Evolutionary conservation across 2,113 vertebrate genomes (phyloP).

Genomic region (Agelaius phoeniceus): DNA sequence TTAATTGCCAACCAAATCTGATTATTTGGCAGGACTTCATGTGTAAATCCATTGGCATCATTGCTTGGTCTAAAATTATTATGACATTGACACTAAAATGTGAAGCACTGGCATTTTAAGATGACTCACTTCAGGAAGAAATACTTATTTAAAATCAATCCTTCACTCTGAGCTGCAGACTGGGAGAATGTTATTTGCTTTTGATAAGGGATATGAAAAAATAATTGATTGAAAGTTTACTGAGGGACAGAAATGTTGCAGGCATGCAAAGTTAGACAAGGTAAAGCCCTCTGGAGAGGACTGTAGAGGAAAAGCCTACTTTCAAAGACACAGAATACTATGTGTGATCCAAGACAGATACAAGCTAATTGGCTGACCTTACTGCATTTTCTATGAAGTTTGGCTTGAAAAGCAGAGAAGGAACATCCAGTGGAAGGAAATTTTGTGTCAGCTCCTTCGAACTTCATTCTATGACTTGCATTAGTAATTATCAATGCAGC

Average conservation of each 20-base stretch:
- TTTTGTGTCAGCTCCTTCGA: neutral
- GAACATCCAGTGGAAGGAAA: neutral
- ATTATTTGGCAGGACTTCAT: neutral
- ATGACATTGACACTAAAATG: neutral
- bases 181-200: neutral
- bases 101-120: slow-evolving; percentile 5
- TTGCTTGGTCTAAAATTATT: neutral
- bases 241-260: neutral
- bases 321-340: neutral
- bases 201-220: neutral
- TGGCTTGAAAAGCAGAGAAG: neutral
- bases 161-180: neutral
- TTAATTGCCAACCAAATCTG: neutral
- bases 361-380: neutral
- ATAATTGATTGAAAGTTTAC: neutral
- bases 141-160: neutral
- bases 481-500: neutral
- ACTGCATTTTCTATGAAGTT: neutral
- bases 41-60: neutral
- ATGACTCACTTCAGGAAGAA: slow-evolving; percentile 17
- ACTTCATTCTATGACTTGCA: neutral
- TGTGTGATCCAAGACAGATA: neutral
- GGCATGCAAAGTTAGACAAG: neutral
- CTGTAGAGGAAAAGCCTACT: neutral
- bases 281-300: neutral